Percentiles rank a stretch among this genome's conserved stretches.
phyloP scores from a whole-genome alignment of 1,140 invertebrate genomes.

The Idris sp. region DNA sequence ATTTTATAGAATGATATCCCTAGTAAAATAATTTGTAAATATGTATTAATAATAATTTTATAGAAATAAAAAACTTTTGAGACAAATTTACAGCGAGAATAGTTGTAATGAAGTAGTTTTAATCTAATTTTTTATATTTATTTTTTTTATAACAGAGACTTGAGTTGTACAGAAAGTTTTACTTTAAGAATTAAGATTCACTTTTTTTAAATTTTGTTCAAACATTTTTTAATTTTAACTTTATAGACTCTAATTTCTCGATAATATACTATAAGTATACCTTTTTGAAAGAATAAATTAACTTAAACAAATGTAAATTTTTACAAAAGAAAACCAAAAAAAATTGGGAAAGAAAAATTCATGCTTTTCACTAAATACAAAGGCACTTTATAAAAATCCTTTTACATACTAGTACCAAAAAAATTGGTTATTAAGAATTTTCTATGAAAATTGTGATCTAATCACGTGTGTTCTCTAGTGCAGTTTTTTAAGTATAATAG shows the following conservation, averaged over 20 bases:
- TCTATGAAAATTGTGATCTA: constrained; percentile 64
- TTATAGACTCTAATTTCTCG: too few species aligned
- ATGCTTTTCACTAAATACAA: constrained; percentile 39
- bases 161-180: neutral
- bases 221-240: too few species aligned
- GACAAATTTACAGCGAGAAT: constrained; percentile 33
- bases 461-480: constrained; percentile 68
- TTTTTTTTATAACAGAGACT: too few species aligned
- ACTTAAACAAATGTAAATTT: too few species aligned
- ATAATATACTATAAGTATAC: too few species aligned
- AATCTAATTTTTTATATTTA: neutral
- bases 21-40: too few species aligned
- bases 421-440: constrained; percentile 65
- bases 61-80: constrained; percentile 45
- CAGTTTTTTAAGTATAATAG: constrained; percentile 67
- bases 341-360: constrained; percentile 45
- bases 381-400: constrained; percentile 46
- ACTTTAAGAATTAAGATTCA: neutral
- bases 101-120: constrained; percentile 5
- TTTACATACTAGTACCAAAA: constrained; percentile 46
- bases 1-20: constrained; percentile 11
- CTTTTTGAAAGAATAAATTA: too few species aligned
- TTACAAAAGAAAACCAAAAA: too few species aligned
- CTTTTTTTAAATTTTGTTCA: too few species aligned
- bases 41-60: constrained; percentile 37